phyloP scores from a whole-genome alignment of 2,888 invertebrate genomes.

The Dorcus parallelipipedus region DNA sequence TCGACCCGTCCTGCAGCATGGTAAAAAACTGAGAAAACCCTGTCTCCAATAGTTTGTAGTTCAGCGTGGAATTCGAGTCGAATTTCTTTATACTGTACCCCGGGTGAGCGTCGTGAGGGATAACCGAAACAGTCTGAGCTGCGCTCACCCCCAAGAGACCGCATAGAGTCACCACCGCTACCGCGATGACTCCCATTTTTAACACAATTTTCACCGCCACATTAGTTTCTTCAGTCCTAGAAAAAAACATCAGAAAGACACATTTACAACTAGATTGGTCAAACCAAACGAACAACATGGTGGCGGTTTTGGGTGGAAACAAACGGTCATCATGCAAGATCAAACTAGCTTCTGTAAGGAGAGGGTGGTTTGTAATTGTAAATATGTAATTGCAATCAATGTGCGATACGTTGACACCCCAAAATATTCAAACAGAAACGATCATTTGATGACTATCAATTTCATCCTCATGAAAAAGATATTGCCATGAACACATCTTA shows the following conservation, averaged over 20 bases:
- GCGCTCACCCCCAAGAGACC: constrained; percentile 19
- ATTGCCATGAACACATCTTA: no score
- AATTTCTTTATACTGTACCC: constrained; percentile 85
- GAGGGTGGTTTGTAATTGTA: no score
- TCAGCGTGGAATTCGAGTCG: constrained; percentile 57
- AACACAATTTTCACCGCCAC: constrained; percentile 34
- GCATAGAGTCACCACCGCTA: constrained; percentile 31
- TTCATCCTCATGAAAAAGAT: no score
- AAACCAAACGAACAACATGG: neutral
- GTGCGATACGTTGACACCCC: no score
- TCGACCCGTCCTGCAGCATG: constrained; percentile 79
- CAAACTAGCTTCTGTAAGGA: no score
- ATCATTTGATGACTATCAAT: no score
- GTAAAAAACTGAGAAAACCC: constrained; percentile 84
- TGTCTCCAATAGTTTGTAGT: constrained; percentile 70
- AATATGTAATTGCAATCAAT: no score
- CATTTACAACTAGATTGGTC: neutral
- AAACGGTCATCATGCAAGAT: no score
- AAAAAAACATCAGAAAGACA: constrained; percentile 1
- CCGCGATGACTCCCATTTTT: constrained; percentile 32
- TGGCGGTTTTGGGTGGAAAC: no score
- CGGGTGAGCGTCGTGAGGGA: constrained; percentile 87
- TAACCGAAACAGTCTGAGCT: constrained; percentile 55
- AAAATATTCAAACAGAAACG: no score
- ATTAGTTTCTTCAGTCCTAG: constrained; percentile 5